Conservation (phyloP, 2,113 vertebrate genomes). For the Ptychochromis oligacanthus region DNA sequence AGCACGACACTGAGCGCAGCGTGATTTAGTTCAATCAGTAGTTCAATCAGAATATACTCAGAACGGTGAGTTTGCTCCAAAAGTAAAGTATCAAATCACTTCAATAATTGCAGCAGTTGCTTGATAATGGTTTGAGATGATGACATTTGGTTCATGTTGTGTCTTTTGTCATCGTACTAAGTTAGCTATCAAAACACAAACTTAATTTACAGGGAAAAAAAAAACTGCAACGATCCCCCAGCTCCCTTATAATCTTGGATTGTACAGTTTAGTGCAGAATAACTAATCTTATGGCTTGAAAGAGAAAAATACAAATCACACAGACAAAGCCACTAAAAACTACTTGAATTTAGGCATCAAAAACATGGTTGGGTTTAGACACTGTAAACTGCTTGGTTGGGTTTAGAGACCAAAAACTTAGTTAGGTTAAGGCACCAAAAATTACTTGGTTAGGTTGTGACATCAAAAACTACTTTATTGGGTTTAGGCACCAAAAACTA, state of each 20-base stretch:
- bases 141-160: background rate
- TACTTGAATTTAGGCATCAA: background rate
- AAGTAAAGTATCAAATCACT: background rate
- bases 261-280: background rate
- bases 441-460: rapidly evolving
- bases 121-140: background rate
- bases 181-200: background rate
- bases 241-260: background rate
- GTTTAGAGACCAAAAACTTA: background rate
- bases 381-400: too few species aligned
- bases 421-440: too few species aligned
- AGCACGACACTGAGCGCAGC: background rate
- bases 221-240: background rate
- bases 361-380: background rate
- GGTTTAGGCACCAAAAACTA: background rate
- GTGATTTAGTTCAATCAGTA: background rate
- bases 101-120: background rate
- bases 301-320: too few species aligned
- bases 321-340: too few species aligned
- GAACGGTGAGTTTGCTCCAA: background rate
- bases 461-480: too few species aligned
- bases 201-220: background rate
- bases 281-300: too few species aligned
- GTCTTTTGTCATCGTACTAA: background rate
- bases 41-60: background rate